These are phyloP conservation scores for Tortricodes alternella DNA, from an alignment of 2,888 invertebrate species.

Conservation along the genomic window DNA sequence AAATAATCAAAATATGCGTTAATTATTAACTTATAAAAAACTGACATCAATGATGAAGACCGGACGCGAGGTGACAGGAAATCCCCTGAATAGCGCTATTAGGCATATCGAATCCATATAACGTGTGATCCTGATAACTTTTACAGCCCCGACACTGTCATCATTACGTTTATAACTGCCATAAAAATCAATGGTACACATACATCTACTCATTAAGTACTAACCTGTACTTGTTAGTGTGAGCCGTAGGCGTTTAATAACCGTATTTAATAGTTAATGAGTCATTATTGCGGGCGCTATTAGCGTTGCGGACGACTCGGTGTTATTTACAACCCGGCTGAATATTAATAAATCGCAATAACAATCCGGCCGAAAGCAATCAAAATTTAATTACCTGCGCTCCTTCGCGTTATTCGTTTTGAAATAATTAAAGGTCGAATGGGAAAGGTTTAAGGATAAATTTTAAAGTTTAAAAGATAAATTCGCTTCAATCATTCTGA, in stretches of 20 bases:
- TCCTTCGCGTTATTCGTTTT: conserved; percentile 52
- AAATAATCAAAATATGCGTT: too few species aligned
- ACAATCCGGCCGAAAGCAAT: conserved; percentile 69
- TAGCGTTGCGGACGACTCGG: conserved; percentile 57
- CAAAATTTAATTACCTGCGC: conserved; percentile 74
- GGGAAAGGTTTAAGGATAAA: conserved; percentile 69
- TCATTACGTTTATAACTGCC: conserved; percentile 9
- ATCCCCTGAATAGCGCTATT: not conserved
- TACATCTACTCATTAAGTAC: not conserved
- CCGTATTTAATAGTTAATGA: conserved; percentile 67
- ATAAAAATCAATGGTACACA: conserved; percentile 15
- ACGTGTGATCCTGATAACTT: not conserved
- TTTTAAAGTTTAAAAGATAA: conserved; percentile 80
- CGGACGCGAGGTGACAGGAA: not conserved
- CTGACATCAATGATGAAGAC: not conserved
- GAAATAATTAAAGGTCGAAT: conserved; percentile 57
- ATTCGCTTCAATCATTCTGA: conserved; percentile 78
- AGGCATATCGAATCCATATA: conserved; percentile 3
- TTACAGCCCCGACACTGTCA: not conserved
- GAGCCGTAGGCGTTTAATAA: conserved; percentile 53
- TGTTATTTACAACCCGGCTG: conserved; percentile 64
- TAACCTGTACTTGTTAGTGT: conserved; percentile 11
- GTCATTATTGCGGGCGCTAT: conserved; percentile 67
- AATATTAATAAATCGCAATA: conserved; percentile 74
- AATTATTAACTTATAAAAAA: too few species aligned